phyloP scores from a whole-genome alignment of 2,888 invertebrate species.

The Bellardia pandia region DNA sequence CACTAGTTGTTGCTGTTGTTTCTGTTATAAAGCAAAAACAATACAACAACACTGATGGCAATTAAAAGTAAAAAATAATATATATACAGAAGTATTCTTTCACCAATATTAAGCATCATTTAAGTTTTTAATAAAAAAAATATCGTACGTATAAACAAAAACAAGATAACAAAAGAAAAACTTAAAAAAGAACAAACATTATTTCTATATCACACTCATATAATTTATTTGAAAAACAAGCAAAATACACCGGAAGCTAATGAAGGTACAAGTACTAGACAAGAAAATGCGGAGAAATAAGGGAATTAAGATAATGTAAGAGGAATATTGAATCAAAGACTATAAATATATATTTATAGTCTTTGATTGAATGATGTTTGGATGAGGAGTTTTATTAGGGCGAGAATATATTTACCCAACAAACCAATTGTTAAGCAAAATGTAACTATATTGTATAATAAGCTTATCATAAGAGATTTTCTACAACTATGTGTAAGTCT shows the following conservation, averaged over 20 bases:
- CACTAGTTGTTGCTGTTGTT: not conserved
- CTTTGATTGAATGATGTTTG: too few species aligned
- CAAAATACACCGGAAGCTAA: conserved; percentile 1
- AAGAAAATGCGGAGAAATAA: not conserved
- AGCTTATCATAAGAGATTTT: too few species aligned
- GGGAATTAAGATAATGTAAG: too few species aligned
- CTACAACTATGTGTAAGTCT: too few species aligned
- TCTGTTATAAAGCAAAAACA: not conserved
- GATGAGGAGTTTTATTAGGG: too few species aligned
- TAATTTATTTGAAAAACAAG: conserved; percentile 28
- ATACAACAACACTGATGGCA: not conserved
- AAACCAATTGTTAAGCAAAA: too few species aligned
- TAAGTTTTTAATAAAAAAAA: conserved; percentile 47
- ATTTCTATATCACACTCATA: conserved; percentile 31
- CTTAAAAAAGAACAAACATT: conserved; percentile 31
- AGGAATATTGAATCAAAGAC: too few species aligned
- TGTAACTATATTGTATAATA: too few species aligned
- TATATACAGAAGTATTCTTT: not conserved
- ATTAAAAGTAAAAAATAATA: conserved; percentile 6
- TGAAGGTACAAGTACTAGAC: not conserved
- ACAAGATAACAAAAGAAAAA: not conserved
- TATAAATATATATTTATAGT: too few species aligned
- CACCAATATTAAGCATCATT: conserved; percentile 39
- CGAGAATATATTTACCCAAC: too few species aligned
- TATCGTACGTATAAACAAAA: not conserved